phyloP scores from a whole-genome alignment of 2,888 invertebrate genomes.

The Andricus quercusramuli region DNA sequence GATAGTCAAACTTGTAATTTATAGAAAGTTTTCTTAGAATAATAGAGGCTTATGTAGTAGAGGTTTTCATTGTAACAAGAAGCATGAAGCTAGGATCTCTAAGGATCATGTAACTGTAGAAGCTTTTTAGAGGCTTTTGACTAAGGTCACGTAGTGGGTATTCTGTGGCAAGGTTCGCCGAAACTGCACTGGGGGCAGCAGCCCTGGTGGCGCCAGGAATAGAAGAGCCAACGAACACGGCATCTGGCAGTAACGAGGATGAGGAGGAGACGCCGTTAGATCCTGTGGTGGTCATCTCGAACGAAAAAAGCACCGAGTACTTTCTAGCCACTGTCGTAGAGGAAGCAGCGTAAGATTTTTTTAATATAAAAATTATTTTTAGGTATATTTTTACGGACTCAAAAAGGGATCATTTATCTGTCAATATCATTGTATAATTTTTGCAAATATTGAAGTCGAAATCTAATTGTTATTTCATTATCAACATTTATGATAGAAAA shows the following conservation, averaged over 20 bases:
- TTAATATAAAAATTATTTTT: neutral
- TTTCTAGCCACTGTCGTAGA: constrained; percentile 93
- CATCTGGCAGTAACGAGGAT: constrained; percentile 93
- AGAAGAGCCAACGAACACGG: constrained; percentile 93
- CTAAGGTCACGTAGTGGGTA: constrained; percentile 78
- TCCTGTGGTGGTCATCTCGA: constrained; percentile 86
- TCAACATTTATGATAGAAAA: too few relatives aligned
- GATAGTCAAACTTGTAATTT: neutral
- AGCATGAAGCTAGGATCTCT: constrained; percentile 52
- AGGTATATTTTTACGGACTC: neutral
- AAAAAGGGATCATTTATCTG: neutral
- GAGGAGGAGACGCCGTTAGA: constrained; percentile 82
- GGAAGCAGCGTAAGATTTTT: constrained; percentile 87
- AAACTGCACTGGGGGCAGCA: constrained; percentile 85
- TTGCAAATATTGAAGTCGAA: too few relatives aligned
- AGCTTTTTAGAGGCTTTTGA: constrained; percentile 73
- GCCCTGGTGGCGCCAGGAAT: constrained; percentile 83
- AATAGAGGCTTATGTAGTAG: constrained; percentile 39
- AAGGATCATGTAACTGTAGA: constrained; percentile 67
- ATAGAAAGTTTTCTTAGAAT: neutral
- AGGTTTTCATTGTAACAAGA: constrained; percentile 42
- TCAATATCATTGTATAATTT: too few relatives aligned
- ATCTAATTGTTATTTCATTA: too few relatives aligned
- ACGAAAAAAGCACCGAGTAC: constrained; percentile 94
- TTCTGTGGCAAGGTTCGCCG: constrained; percentile 84